Base-by-base conservation (phyloP, 2,797 vertebrate genomes). In the Xiphophorus birchmanni region DNA sequence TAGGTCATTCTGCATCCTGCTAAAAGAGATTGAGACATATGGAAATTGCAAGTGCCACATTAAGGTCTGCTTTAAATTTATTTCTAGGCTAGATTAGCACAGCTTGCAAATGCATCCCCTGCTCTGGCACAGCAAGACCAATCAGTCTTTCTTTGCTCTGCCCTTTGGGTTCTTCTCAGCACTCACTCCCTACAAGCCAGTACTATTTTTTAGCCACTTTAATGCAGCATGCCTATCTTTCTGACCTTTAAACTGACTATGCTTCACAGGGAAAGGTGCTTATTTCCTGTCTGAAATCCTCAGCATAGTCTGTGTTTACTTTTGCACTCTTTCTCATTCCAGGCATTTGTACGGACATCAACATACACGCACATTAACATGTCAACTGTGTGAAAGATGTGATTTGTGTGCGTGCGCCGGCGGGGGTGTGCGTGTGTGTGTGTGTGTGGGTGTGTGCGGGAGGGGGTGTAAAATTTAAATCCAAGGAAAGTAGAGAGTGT, bases 191-290 rank as follows among this genome's bases (percentile, higher is more conserved):
- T 78, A 80, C 84, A 85, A 88, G 75, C 60, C 56, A 54, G n/a
- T 65, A 23, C 63, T 63, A 42, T 71, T 69, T 67, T 80, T 87
- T 82, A 48, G 72, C 54, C 73, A 50, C 74, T 72, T n/a, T 82
- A 58, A 44, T 75, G 29, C 67, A 75, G 71, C 76, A 67, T 9
- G 74, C 56, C 83, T 63, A 58, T 76, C 54, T 52, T 6, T 58
- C 79, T 89, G 82, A 84, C 84, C 81, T 88, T 91, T 87, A 86
- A 82, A 81, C 5, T 65, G 67, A 79, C 82, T 74, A 32, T 73
- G 74, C 82, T 77, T 81, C 32, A 45, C 73, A 47, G 17, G 45
- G 37, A 80, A 69, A 74, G 44, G 71, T 13, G 8, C 56, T 77
- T 84, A 75, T 73, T 85, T 77, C 32, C 74, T 81, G 76, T 81